Conservation (phyloP, 2,113 vertebrate species). For the Pterocles burchelli region DNA sequence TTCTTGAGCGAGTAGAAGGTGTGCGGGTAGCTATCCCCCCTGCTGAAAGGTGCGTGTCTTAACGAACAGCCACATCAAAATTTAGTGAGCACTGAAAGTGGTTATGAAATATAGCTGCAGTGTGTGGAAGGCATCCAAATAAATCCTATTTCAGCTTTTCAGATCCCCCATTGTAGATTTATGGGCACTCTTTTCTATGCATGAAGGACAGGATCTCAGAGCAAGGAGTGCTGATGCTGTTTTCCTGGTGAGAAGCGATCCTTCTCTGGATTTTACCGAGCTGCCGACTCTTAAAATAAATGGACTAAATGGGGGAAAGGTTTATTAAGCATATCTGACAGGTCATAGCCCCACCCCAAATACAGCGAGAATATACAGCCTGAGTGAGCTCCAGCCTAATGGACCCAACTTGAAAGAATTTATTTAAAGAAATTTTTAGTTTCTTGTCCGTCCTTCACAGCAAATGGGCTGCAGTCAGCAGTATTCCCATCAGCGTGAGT, state of each 20-base stretch:
- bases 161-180: constrained; percentile 47
- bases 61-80: constrained; percentile 25
- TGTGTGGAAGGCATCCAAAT: constrained; percentile 62
- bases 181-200: constrained; percentile 6
- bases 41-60: not conserved
- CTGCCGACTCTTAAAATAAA: constrained; percentile 25
- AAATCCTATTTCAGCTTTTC: constrained; percentile 46
- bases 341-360: not conserved
- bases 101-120: constrained; percentile 60
- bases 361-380: not conserved
- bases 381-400: constrained; percentile 10
- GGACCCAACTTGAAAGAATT: constrained; percentile 6
- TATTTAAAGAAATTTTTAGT: not conserved
- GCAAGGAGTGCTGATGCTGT: constrained; percentile 17
- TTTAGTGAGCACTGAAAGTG: constrained; percentile 21
- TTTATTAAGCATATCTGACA: constrained; percentile 7
- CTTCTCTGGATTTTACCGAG: constrained; percentile 25
- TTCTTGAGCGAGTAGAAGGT: constrained; percentile 3
- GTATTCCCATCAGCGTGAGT: not conserved
- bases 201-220: constrained; percentile 48
- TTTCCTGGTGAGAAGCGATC: constrained; percentile 24
- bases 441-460: not conserved
- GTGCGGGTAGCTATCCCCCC: not conserved
- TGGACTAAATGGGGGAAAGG: not conserved
- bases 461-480: constrained; percentile 39